A percentile compares a stretch with the other conserved stretches of the same genome.
Conservation (phyloP, 2,113 vertebrate species). For the Barnardius zonarius region DNA sequence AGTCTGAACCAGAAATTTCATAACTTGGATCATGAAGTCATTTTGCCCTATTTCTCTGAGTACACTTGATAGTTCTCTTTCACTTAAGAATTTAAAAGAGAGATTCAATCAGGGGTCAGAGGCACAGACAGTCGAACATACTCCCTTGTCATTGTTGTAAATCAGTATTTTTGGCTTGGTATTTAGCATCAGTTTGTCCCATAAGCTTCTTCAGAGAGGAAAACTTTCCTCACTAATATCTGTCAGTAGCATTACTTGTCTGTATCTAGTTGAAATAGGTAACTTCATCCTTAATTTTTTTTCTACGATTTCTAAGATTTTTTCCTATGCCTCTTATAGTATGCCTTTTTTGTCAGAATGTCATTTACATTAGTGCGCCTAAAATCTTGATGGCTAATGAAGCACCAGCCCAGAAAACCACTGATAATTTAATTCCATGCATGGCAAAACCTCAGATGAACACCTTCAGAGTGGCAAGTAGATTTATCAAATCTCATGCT, state of each 20-base stretch:
- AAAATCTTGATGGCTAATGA: neutral
- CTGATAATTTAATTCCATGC: neutral
- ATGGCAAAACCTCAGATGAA: neutral
- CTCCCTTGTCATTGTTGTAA: neutral
- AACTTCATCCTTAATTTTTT: neutral
- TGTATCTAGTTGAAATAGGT: neutral
- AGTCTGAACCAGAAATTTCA: neutral
- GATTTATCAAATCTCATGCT: neutral
- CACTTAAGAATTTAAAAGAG: neutral
- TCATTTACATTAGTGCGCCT: neutral
- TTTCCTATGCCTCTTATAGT: neutral
- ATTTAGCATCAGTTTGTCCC: neutral
- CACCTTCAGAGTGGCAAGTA: neutral
- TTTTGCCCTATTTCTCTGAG: neutral
- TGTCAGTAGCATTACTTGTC: neutral
- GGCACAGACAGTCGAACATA: neutral
- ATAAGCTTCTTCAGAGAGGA: neutral
- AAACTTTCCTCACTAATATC: neutral
- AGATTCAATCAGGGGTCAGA: neutral
- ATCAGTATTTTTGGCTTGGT: neutral
- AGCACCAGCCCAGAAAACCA: neutral
- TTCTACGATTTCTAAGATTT: neutral
- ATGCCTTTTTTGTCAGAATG: neutral
- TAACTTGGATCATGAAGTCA: neutral
- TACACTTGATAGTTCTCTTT: neutral